These are phyloP conservation scores for Sebastes trivittatus DNA, from an alignment of 2,797 vertebrate species.

Conservation along the genomic window DNA sequence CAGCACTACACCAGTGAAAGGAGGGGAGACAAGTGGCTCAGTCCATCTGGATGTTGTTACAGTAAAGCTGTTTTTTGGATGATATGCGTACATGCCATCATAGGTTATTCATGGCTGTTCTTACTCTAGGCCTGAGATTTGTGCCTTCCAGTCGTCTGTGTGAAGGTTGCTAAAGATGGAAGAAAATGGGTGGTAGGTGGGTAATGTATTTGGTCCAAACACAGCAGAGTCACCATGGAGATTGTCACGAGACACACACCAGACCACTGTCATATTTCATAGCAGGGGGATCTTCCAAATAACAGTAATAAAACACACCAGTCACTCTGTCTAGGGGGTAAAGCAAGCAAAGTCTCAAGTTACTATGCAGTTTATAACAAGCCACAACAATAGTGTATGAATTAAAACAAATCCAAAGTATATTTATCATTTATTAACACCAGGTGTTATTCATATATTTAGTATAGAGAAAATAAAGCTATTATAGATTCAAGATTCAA, in stretches of 20 bases:
- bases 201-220: constrained; percentile 57
- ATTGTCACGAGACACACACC: constrained; percentile 31
- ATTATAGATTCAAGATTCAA: too few relatives aligned
- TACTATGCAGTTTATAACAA: not conserved
- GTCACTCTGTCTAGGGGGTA: not conserved
- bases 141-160: constrained; percentile 23
- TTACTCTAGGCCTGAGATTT: constrained; percentile 47
- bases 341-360: not conserved
- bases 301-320: constrained; percentile 23
- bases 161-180: constrained; percentile 41
- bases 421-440: not conserved
- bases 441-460: not conserved
- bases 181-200: constrained; percentile 13
- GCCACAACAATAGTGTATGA: not conserved
- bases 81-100: constrained; percentile 50
- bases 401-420: not conserved
- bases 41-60: constrained; percentile 74
- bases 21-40: constrained; percentile 21
- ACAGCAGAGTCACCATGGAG: constrained; percentile 48
- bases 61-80: constrained; percentile 32
- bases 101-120: constrained; percentile 51
- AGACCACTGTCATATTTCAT: constrained; percentile 36
- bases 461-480: too few relatives aligned
- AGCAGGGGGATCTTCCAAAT: constrained; percentile 7
- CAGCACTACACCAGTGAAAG: constrained; percentile 3